Evolutionary conservation across 2,797 vertebrate species (phyloP), one percentile per base, ranked within the genome.

Genomic region (Falco concolor): DNA sequence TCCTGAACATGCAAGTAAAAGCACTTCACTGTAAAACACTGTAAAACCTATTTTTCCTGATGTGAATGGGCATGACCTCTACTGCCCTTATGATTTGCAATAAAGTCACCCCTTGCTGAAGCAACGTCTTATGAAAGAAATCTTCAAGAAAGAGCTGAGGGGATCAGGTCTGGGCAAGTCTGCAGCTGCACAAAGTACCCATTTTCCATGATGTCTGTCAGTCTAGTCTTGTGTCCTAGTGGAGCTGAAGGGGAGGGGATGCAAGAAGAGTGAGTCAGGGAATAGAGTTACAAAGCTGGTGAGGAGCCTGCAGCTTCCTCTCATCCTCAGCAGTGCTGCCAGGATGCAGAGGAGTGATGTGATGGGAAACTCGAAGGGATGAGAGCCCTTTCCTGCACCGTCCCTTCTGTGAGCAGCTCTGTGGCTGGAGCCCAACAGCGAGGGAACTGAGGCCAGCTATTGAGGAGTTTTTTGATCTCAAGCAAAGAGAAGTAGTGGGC

Each of bases 361-460:
- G 56, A 40, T 42, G 25, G 52, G 65, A 64, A 87, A 81, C 63
- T 34, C 32, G 19, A 49, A 13, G 38, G n/a, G 34, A 56, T 2
- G 1, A 63, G 67, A 53, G 56, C 28, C 47, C 63, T 70, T 91
- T 59, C 47, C 78, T 0, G 0, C 16, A 32, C 40, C 16, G 28
- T 60, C 40, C 44, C 36, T 69, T 24, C 86, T 73, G 52, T 0
- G 0, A 73, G 50, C 3, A 18, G 70, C 77, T 90, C 63, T 45
- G 54, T 76, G 88, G 57, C 90, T 84, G 81, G 52, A 90, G 77
- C 86, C 88, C 67, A 44, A 76, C 1, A 0, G 65, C 5, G 2
- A 45, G 52, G 87, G 36, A 93, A 73, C 84, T 32, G 72, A n/a
- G 84, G 96, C 87, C 93, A 93, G 68, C 90, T 85, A 93, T 89